Evolutionary conservation across 2,888 invertebrate species (phyloP).

Genomic region (Chaetogeoica ovagalla): DNA sequence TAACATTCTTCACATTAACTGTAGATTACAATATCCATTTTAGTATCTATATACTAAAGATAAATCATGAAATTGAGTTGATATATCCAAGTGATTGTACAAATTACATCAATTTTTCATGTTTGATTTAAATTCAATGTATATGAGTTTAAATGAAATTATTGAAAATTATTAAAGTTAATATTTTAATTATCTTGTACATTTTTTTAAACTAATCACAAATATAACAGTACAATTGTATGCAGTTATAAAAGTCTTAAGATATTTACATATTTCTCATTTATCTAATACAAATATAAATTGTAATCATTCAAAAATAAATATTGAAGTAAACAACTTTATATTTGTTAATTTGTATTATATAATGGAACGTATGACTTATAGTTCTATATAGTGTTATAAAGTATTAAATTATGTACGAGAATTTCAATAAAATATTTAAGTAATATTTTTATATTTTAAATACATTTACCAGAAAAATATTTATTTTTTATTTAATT

Average conservation of each 20-base stretch:
- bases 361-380: no score
- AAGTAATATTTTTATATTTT: no score
- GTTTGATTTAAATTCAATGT: not conserved
- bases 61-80: slow-evolving; percentile 4
- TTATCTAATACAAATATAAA: not conserved
- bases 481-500: no score
- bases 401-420: no score
- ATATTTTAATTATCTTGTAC: not conserved
- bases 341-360: no score
- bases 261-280: not conserved
- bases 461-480: no score
- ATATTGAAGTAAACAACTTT: not conserved
- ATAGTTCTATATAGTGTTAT: no score
- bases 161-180: not conserved
- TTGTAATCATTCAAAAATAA: not conserved
- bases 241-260: not conserved
- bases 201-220: not conserved
- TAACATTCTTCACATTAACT: slow-evolving; percentile 19
- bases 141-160: not conserved
- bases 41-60: not conserved
- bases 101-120: not conserved
- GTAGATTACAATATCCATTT: not conserved
- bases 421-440: no score
- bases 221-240: not conserved
- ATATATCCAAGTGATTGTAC: not conserved